Conservation (phyloP, 2,888 invertebrate genomes). For the Silvanus unidentatus region DNA sequence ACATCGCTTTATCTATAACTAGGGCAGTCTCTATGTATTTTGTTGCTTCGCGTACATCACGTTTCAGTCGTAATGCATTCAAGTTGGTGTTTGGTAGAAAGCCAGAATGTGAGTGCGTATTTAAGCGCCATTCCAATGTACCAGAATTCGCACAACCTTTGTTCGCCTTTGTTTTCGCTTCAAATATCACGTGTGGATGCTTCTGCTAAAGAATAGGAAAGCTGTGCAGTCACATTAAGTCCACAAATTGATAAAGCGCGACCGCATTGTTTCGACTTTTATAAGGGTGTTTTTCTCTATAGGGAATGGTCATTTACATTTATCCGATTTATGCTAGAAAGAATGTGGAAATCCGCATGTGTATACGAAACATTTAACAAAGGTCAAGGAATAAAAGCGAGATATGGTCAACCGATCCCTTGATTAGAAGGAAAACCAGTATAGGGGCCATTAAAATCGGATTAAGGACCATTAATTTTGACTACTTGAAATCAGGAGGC, state of each 20-base stretch:
- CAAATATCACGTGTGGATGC: slow-evolving; percentile 97
- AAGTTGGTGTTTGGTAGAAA: slow-evolving; percentile 40
- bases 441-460: slow-evolving; percentile 31
- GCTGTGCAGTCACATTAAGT: slow-evolving; percentile 42
- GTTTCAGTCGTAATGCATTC: slow-evolving; percentile 37
- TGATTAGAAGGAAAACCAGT: slow-evolving; percentile 32
- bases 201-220: slow-evolving; percentile 77
- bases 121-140: slow-evolving; percentile 67
- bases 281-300: no score
- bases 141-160: slow-evolving; percentile 86
- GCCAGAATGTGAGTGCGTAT: slow-evolving; percentile 44
- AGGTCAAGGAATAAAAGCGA: slow-evolving; percentile 10
- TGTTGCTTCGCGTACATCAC: slow-evolving; percentile 84
- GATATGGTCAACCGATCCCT: slow-evolving; percentile 16
- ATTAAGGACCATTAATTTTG: slow-evolving; percentile 13
- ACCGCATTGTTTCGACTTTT: no score
- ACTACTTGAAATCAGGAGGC: no score
- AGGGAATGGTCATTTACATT: no score
- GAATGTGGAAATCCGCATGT: no score
- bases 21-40: slow-evolving; percentile 96
- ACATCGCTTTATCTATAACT: slow-evolving; percentile 95
- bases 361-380: slow-evolving; percentile 2
- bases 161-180: slow-evolving; percentile 83
- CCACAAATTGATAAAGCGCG: slow-evolving; percentile 6
- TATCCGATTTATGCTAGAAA: no score